These are phyloP conservation scores for Gobio occitaniae DNA, from an alignment of 2,797 vertebrate genomes.

Conservation along the genomic window DNA sequence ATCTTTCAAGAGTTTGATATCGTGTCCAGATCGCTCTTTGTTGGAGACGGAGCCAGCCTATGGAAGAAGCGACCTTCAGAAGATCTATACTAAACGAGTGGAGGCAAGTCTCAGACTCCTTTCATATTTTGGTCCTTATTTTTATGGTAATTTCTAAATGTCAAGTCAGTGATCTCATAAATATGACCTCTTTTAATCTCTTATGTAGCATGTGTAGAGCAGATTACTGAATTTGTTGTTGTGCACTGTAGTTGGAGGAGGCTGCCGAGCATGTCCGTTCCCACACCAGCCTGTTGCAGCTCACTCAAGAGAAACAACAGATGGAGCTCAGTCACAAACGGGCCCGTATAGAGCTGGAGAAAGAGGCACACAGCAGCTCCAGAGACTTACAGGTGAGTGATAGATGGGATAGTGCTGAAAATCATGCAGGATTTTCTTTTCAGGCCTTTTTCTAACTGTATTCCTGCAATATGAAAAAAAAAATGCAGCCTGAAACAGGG, in stretches of 20 bases:
- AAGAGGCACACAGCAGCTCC: slow-evolving; percentile 83
- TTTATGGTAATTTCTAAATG: background rate
- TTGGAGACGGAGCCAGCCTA: slow-evolving; percentile 63
- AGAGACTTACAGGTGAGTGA: slow-evolving; percentile 86
- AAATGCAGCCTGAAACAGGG: background rate
- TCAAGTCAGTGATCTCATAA: background rate
- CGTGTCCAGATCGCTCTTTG: slow-evolving; percentile 76
- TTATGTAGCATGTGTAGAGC: background rate
- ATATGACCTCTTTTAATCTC: background rate
- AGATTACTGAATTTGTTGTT: background rate
- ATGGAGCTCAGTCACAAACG: slow-evolving; percentile 97
- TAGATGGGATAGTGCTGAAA: background rate
- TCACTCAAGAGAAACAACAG: slow-evolving; percentile 94
- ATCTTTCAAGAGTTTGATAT: slow-evolving; percentile 91
- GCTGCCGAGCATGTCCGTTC: slow-evolving; percentile 87
- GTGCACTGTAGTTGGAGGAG: slow-evolving; percentile 82
- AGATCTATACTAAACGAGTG: slow-evolving; percentile 87
- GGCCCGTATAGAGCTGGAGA: slow-evolving; percentile 93
- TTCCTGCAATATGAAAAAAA: background rate
- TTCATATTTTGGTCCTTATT: background rate
- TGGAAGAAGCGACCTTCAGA: slow-evolving; percentile 77
- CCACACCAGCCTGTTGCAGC: slow-evolving; percentile 84
- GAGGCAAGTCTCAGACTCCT: slow-evolving; percentile 75
- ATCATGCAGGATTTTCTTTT: background rate
- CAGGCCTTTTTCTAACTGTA: background rate